Percentiles rank a stretch among this genome's conserved stretches.
phyloP scores from a whole-genome alignment of 1,140 invertebrate genomes.

The Rhagoletis pomonella region DNA sequence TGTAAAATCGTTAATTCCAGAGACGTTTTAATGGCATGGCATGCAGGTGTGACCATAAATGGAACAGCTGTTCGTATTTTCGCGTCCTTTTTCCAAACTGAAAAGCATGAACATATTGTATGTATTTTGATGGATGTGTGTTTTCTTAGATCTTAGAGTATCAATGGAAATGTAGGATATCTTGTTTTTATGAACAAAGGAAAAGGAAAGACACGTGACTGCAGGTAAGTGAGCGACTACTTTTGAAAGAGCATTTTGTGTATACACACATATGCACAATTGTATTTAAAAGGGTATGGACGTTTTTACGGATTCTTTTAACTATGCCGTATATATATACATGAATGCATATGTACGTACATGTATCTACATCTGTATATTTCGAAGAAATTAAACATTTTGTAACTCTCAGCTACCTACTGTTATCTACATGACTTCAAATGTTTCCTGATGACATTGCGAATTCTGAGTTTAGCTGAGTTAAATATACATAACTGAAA shows the following conservation, averaged over 20 bases:
- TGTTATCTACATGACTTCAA: too few species aligned
- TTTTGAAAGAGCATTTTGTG: neutral
- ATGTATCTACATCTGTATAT: too few species aligned
- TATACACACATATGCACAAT: neutral
- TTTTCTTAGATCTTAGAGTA: neutral
- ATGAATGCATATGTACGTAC: too few species aligned
- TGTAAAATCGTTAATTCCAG: conserved; percentile 14
- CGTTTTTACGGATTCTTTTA: too few species aligned
- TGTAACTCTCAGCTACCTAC: too few species aligned
- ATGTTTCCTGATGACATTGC: too few species aligned
- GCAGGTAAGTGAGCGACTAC: conserved; percentile 2
- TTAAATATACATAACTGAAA: too few species aligned
- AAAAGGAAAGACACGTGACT: conserved; percentile 18
- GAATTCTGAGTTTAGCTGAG: too few species aligned
- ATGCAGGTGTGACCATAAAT: conserved; percentile 2
- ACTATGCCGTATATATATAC: too few species aligned
- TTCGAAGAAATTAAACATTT: too few species aligned
- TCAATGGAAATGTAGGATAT: neutral
- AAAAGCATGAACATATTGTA: too few species aligned
- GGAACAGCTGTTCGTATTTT: conserved; percentile 11
- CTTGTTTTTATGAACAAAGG: neutral
- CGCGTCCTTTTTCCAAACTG: neutral
- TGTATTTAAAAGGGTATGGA: neutral
- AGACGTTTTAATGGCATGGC: neutral
- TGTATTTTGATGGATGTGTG: neutral